phyloP scores from a whole-genome alignment of 2,113 vertebrate species.

The Psittacula cyanocephala region DNA sequence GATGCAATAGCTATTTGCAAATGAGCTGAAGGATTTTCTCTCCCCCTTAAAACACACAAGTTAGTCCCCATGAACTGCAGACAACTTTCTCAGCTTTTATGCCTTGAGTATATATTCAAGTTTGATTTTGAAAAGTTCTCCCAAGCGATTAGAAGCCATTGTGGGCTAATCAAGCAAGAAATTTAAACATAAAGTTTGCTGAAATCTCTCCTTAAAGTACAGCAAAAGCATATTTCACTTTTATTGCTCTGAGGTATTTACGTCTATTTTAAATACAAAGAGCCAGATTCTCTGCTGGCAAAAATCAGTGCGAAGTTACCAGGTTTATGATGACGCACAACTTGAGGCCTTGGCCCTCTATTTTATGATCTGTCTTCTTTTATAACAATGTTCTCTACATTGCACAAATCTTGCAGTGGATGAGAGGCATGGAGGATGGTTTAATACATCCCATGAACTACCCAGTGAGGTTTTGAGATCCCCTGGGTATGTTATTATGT shows the following conservation, averaged over 20 bases:
- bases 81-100: not conserved
- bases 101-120: not conserved
- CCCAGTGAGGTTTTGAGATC: not conserved
- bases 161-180: conserved; percentile 59
- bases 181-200: conserved; percentile 60
- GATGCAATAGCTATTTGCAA: not conserved
- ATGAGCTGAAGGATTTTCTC: not conserved
- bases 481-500: not conserved
- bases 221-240: conserved; percentile 46
- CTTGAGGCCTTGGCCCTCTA: not conserved
- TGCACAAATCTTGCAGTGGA: not conserved
- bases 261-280: not conserved
- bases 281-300: conserved; percentile 1
- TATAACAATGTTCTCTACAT: not conserved
- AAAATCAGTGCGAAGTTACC: not conserved
- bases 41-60: not conserved
- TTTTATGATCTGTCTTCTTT: conserved; percentile 27
- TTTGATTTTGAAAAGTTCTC: conserved; percentile 38
- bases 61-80: not conserved
- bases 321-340: not conserved
- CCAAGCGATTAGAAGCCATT: conserved; percentile 47
- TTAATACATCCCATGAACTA: not conserved
- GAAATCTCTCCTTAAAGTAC: conserved; percentile 22
- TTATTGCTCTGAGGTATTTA: conserved; percentile 37
- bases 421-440: not conserved